Evolutionary conservation across 2,888 invertebrate species (phyloP).

Genomic region (Celastrina argiolus): DNA sequence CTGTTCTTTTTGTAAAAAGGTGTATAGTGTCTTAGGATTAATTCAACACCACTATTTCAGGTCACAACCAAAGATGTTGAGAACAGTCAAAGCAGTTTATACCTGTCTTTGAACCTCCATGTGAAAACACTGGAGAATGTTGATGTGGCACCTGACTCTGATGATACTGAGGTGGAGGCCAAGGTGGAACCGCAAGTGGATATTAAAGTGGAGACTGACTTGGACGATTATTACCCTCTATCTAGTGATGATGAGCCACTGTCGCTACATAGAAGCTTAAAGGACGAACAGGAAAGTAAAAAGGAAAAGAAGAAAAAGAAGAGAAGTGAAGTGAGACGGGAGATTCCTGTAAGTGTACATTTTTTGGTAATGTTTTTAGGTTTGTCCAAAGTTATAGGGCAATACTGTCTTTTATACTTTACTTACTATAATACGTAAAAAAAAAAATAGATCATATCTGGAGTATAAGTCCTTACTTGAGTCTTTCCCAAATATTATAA

Average conservation of each 20-base stretch:
- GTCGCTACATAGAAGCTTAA: conserved; percentile 43
- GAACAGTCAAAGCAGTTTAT: conserved; percentile 38
- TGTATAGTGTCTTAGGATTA: not conserved
- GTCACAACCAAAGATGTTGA: conserved; percentile 42
- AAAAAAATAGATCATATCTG: no score
- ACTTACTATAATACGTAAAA: no score
- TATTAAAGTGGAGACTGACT: conserved; percentile 37
- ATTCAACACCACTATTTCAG: conserved; percentile 41
- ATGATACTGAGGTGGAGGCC: not conserved
- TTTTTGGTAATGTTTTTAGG: no score
- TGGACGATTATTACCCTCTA: conserved; percentile 35
- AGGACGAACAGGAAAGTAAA: conserved; percentile 39
- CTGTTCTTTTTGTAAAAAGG: no score
- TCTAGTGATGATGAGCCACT: conserved; percentile 58
- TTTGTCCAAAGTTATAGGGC: no score
- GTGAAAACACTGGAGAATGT: conserved; percentile 2
- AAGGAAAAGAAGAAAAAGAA: conserved; percentile 39
- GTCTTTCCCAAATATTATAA: no score
- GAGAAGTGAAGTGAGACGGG: conserved; percentile 36
- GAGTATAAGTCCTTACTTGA: no score
- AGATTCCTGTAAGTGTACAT: conserved; percentile 16
- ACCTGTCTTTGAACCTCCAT: conserved; percentile 29
- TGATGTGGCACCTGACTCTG: not conserved
- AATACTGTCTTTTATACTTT: no score
- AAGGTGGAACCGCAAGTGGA: conserved; percentile 25